Percentiles rank a stretch among this genome's conserved stretches.
phyloP scores from a whole-genome alignment of 2,888 invertebrate genomes.

The Oxystoma pomonae region DNA sequence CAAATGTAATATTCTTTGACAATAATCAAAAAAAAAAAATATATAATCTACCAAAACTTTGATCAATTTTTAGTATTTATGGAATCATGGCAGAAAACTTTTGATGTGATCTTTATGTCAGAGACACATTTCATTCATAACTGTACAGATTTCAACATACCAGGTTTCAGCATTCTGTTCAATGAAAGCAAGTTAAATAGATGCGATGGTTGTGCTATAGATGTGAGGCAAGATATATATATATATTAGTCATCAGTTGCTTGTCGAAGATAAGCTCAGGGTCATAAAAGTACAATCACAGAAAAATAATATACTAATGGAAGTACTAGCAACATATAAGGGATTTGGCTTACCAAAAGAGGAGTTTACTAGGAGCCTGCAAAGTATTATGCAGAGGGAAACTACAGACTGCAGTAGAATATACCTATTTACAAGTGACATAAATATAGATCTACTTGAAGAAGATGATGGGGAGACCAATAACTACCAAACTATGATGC shows the following conservation, averaged over 20 bases:
- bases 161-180: background rate
- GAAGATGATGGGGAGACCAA: background rate
- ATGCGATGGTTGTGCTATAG: background rate
- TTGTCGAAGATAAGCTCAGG: background rate
- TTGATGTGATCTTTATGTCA: background rate
- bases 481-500: background rate
- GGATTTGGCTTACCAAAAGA: constrained; percentile 1
- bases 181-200: constrained; percentile 1
- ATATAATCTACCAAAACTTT: background rate
- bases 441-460: background rate
- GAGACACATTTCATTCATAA: background rate
- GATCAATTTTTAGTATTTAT: background rate
- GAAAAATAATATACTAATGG: background rate
- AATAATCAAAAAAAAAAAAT: background rate
- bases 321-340: constrained; percentile 2
- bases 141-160: background rate
- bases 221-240: constrained; percentile 2
- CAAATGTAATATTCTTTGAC: background rate
- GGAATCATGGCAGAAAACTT: background rate
- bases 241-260: background rate
- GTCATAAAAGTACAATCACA: background rate
- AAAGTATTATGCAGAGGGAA: background rate
- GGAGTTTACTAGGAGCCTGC: background rate
- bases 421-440: constrained; percentile 2
- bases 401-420: background rate